Evolutionary conservation across 2,113 vertebrate genomes (phyloP), one percentile per base, ranked within the genome.

Genomic region (Sapayoa aenigma): DNA sequence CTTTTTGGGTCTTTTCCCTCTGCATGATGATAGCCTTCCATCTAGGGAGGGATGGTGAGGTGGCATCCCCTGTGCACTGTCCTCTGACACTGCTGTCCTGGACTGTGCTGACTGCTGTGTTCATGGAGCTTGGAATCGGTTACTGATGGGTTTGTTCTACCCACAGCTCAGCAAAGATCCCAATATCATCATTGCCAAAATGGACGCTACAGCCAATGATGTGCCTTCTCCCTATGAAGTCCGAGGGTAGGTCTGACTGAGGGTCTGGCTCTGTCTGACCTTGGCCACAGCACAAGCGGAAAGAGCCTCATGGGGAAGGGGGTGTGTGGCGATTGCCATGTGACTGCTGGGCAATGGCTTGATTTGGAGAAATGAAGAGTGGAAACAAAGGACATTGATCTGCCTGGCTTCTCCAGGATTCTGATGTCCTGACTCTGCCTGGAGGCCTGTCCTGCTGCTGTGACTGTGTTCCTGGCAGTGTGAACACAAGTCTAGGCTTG

Each of bases 141-240:
- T 47, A 47, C 37, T 91, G 14, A 92, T 21, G 14, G 44, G 12
- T 16, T 92, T 20, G 90, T 91, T 96, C 93, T 73, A 52, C 93
- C 90, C 80, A 91, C 92, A 99, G 99, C 98, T 99, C 44, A 97
- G 97, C 78, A 94, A 96, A 91, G 98, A 99, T 96, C 99, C 99
- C 95, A 99, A 98, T 85, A 97, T 99, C 11, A 42, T 99, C 88
- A 98, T 99, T 93, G 99, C 99, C 94, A 99, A 99, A 98, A 99
- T 99, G 99, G 99, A 99, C 11, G 99, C 99, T 75, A 99, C 99
- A 90, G 99, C 99, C 94, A 99, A 99, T 60, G 99, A 99, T 83
- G 99, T 99, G 94, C 99, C 99, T 94, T 98, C 99, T 87, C 98
- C 98, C 2, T 99, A 99, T 93, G 99, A 99, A 98, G 99, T 99